These are phyloP conservation scores for Xenopus tropicalis DNA, from an alignment of 2,113 vertebrate genomes.

Conservation along the genomic window DNA sequence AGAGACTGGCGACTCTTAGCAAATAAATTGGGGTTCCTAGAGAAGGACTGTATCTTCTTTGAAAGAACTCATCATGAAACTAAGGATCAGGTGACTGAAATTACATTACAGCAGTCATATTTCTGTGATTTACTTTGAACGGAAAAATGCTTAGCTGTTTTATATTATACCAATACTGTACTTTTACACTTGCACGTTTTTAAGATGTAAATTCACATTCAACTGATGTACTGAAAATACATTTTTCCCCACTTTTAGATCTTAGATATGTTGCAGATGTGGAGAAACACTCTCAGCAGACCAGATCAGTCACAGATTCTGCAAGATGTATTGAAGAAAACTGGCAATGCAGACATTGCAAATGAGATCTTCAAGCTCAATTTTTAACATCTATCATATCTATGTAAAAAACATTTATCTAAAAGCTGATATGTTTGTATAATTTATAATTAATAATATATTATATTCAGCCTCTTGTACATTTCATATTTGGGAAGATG, in stretches of 20 bases:
- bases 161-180: no score
- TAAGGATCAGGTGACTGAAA: constrained; percentile 9
- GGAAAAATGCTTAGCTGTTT: no score
- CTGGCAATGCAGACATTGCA: constrained; percentile 24
- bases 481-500: no score
- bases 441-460: no score
- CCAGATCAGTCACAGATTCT: constrained; percentile 8
- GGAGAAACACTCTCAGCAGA: constrained; percentile 17
- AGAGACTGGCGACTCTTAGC: constrained; percentile 39
- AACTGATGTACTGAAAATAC: no score
- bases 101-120: no score
- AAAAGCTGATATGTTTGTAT: no score
- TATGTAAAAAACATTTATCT: not conserved
- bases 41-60: constrained; percentile 20
- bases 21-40: constrained; percentile 37
- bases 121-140: no score
- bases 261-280: constrained; percentile 21
- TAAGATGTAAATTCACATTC: no score
- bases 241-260: constrained; percentile 4
- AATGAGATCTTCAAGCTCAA: constrained; percentile 30
- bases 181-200: no score
- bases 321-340: constrained; percentile 20
- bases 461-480: no score
- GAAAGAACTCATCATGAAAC: constrained; percentile 9
- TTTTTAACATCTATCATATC: constrained; percentile 8